Conservation (phyloP, 2,797 vertebrate genomes). For the Catharus ustulatus region DNA sequence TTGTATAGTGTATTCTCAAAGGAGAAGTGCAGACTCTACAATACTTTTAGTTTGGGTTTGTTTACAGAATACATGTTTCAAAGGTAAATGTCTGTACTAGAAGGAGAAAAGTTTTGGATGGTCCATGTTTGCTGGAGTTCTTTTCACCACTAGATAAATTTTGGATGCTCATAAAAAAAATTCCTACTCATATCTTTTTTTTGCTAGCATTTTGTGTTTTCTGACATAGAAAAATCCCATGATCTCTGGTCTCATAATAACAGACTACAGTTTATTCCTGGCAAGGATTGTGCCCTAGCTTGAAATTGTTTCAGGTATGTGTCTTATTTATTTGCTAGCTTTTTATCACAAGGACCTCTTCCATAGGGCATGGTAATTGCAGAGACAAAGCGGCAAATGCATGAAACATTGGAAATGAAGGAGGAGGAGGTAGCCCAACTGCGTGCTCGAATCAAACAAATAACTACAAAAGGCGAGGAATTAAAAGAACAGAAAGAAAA, state of each 20-base stretch:
- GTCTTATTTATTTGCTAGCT: neutral
- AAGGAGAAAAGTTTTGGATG: neutral
- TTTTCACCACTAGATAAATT: neutral
- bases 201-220: neutral
- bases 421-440: conserved; percentile 94
- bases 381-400: conserved; percentile 98
- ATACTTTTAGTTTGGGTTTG: neutral
- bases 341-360: conserved; percentile 53
- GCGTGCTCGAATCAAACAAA: conserved; percentile 84
- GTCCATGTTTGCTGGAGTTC: neutral
- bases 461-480: conserved; percentile 84
- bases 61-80: neutral
- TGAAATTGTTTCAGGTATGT: neutral
- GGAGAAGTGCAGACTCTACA: accelerated
- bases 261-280: neutral
- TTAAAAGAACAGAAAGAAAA: conserved; percentile 94
- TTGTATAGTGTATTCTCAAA: neutral
- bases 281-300: neutral
- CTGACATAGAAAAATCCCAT: neutral
- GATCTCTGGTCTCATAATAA: neutral
- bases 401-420: conserved; percentile 95
- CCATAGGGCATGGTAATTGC: conserved; percentile 96
- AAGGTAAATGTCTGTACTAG: neutral
- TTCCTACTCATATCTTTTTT: neutral
- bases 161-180: neutral